Evolutionary conservation across 1,140 invertebrate genomes (phyloP).

Genomic region (Lepidurus apus): DNA sequence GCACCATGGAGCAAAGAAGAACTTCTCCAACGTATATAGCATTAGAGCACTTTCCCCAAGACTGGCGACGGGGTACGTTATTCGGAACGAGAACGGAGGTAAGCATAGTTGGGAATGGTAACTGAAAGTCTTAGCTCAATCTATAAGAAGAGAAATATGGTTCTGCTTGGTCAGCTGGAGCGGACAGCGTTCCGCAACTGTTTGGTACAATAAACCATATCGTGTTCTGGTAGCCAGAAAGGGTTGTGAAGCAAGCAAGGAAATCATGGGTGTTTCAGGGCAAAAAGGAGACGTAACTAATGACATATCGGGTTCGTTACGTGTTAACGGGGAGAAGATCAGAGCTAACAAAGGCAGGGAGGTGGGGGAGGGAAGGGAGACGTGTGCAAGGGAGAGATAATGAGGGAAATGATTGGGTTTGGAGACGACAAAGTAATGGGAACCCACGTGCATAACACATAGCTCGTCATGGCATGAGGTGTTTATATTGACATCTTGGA

Average conservation of each 20-base stretch:
- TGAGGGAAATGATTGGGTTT: not conserved
- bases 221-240: not conserved
- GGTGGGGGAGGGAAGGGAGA: not conserved
- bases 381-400: slow-evolving; percentile 2
- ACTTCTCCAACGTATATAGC: not conserved
- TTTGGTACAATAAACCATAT: not conserved
- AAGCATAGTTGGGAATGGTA: not conserved
- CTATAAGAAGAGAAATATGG: not conserved
- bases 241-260: not conserved
- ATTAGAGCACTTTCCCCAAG: not conserved
- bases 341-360: slow-evolving; percentile 16
- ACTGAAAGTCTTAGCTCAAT: not conserved
- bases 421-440: not conserved
- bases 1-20: not conserved
- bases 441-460: not conserved
- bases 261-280: not conserved
- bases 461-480: not conserved
- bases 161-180: not conserved
- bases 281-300: not conserved
- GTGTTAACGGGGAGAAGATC: not conserved
- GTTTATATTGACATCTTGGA: not conserved
- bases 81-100: not conserved
- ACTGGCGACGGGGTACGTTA: not conserved
- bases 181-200: not conserved
- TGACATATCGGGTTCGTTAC: slow-evolving; percentile 14